Evolutionary conservation across 2,113 vertebrate species (phyloP), one percentile per base, ranked within the genome.

Genomic region (Ailuropoda melanoleuca): DNA sequence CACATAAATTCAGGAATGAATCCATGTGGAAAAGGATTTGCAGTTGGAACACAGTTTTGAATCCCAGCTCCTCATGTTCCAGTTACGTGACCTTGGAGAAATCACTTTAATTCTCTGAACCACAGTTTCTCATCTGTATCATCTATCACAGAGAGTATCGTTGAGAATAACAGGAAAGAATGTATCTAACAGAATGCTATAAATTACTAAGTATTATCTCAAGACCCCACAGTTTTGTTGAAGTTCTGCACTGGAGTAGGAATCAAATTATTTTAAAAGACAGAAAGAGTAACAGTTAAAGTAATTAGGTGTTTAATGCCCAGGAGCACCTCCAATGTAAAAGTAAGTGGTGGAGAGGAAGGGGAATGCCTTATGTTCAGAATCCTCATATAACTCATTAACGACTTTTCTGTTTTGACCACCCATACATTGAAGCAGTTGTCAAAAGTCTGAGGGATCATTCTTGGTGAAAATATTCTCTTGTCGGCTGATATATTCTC

Each of bases 1-100:
- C 75, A 91, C 85, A 92, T 84, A 85, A 31, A 92, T 92, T 66
- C 34, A 83, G 68, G 58, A 80, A 94, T 78, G n/a, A 97, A 95
- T 78, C 7, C 15, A 88, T 68, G 88, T 94, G 53, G 93, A 97
- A 95, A 97, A 23, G 70, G 37, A 82, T 94, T 96, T 85, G 48
- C 62, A 74, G 13, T 64, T 18, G 10, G 23, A 62, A 96, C 68
- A 60, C 53, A 17, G 53, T 81, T 94, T 88, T 90, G 70, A 93
- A 85, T 91, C 39, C 58, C n/a, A 78, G 70, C 48, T 88, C 60
- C 64, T 97, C 11, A 4, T 29, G 43, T 95, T 93, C 39, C 31
- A 46, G 70, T 68, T 85, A 64, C 1, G 31, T 24, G 48, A 58
- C 77, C 90, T 92, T 55, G 46, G 53, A 97, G 82, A 94, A 92